Percentiles rank a stretch among this genome's conserved stretches.
Conservation (phyloP, 2,113 vertebrate genomes). For the Neopipo cinnamomea region DNA sequence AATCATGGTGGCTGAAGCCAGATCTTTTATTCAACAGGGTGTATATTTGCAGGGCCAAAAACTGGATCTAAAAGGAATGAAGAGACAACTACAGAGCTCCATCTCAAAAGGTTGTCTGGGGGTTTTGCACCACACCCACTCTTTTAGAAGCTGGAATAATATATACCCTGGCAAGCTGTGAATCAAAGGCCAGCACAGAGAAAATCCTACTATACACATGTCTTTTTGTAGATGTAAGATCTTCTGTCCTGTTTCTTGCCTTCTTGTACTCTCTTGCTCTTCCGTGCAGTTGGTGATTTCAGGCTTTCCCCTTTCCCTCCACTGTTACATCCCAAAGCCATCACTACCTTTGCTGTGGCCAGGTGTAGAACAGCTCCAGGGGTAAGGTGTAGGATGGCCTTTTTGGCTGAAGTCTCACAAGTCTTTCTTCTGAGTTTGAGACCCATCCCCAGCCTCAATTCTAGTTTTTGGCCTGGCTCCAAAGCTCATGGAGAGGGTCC, state of each 20-base stretch:
- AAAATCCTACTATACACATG: neutral
- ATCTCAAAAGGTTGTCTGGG: neutral
- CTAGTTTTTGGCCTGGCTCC: neutral
- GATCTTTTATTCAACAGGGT: neutral
- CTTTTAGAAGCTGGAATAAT: conserved; percentile 1
- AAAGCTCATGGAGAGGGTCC: neutral
- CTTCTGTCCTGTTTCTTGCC: neutral
- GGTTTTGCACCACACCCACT: neutral
- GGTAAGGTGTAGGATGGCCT: neutral
- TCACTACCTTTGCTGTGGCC: neutral
- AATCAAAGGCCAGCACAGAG: neutral
- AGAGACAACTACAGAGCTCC: neutral
- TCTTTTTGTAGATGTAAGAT: neutral
- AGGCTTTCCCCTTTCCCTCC: neutral
- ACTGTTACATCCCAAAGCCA: neutral
- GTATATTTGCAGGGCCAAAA: neutral
- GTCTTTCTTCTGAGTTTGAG: neutral
- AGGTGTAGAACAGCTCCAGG: neutral
- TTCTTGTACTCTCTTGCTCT: neutral
- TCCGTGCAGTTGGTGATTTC: neutral
- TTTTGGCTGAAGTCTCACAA: neutral
- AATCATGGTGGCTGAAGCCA: neutral
- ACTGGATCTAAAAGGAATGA: neutral
- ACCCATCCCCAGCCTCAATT: neutral
- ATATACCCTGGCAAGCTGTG: conserved; percentile 1